Evolutionary conservation across 1,140 invertebrate species (phyloP), one percentile per base, ranked within the genome.

Genomic region (Formica exsecta): DNA sequence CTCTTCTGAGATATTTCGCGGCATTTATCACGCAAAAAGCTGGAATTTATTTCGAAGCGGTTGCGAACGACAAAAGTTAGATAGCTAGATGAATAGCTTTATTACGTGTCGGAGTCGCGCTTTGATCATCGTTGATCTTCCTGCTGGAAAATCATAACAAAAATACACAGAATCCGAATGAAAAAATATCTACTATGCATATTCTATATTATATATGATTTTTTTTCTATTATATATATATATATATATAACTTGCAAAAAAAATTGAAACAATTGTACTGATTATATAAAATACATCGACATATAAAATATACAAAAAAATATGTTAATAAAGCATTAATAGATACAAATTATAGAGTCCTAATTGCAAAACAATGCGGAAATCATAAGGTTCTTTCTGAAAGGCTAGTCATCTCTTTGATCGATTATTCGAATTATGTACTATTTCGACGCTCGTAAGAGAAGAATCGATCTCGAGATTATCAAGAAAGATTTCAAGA

Each of bases 1-100:
- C 73, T 74, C 79, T 74, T 54, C 41, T 38, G 51, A 73, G 68
- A 38, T 74, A 57, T 73, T 74, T 57, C 68, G 68, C 38, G 36
- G 61, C 79, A 83, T 83, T 83, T 83, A 83, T 83, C 79, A 83
- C 79, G 29, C 68, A 38, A 54, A 83, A 54, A 62, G 22, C 68
- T 83, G 68, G 73, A 83, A 74, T 74, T 83, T 68, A 83, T 83
- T 83, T 74, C 61, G 22, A 25, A 73, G 19, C 68, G 54, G 54
- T 83, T 57, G 77, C 77, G 25, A 70, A 32, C 76, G 68, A 83
- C 79, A 70, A 83, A 83, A 83, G 79, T 83, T 83, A 83, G 79
- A 81, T 81, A 44, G 25, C 79, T 83, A 73, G 79, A 83, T 74
- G 38, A 54, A 74, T 83, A 83, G 79, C 79, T 83, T 73, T 83